Conservation (phyloP, 2,888 invertebrate genomes). For the Tribolium freemani region DNA sequence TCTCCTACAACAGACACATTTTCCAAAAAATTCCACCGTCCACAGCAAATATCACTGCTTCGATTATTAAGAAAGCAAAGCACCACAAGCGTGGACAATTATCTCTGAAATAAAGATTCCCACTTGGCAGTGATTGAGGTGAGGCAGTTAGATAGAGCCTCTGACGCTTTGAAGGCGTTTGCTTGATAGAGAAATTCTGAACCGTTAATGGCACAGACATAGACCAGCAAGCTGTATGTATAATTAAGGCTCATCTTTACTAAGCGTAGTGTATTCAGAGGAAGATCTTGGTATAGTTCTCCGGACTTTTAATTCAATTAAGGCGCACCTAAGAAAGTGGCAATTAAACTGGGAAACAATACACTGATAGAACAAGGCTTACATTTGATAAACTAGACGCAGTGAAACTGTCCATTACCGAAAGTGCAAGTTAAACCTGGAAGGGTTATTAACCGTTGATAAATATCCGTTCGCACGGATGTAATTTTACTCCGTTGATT, state of each 20-base stretch:
- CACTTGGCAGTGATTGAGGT: conserved; percentile 11
- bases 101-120: conserved; percentile 7
- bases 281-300: not conserved
- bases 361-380: not conserved
- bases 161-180: conserved; percentile 10
- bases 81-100: not conserved
- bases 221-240: conserved; percentile 18
- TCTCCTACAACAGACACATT: conserved; percentile 3
- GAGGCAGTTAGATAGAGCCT: conserved; percentile 2
- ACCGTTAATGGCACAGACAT: conserved; percentile 12
- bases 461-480: conserved; percentile 25
- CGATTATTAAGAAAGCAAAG: not conserved
- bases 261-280: conserved; percentile 7
- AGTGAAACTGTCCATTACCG: not conserved
- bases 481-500: conserved; percentile 6
- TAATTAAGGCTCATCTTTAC: conserved; percentile 20
- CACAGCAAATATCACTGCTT: not conserved
- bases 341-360: conserved; percentile 1
- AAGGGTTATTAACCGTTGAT: conserved; percentile 38
- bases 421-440: conserved; percentile 21
- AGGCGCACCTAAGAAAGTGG: not conserved
- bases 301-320: conserved; percentile 12
- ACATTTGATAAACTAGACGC: not conserved
- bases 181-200: conserved; percentile 15
- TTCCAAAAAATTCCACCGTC: not conserved